Base-by-base conservation (phyloP, 2,113 vertebrate species). In the Oreocharis arfaki region DNA sequence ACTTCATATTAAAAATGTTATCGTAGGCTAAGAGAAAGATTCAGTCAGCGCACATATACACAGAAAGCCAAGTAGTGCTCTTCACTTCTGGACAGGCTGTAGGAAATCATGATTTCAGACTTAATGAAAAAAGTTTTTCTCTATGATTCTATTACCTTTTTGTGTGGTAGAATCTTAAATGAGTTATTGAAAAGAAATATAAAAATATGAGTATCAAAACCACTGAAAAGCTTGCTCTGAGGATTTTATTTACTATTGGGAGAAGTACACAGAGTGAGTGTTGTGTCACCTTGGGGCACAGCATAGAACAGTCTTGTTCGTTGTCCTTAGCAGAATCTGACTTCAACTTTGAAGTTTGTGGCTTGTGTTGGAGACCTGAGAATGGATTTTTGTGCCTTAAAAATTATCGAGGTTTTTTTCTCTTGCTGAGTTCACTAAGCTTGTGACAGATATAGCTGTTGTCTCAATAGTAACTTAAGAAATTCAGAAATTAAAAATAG, bases 11-110 rank as follows among this genome's bases (percentile, higher is more conserved):
- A 50, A n/a, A 79, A 78, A 79, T 68, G 4, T 5, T 59, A 3
- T 16, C 0, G 0, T 4, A 52, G 17, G 33, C 19, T 24, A 33
- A n/a, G 28, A 49, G n/a, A 73, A 95, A 83, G 11, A 20, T 32
- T 46, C 26, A 39, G 13, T 60, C 46, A 83, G 13, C 22, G 39
- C 9, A 35, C 9, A 47, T 12, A 42, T 9, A 33, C 2, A 33
- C 4, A 42, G 15, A 13, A 5, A 80, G 28, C 3, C 6, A 56
- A 61, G 28, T 8, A 17, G 21, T 39, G 9, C 8, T 73, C 24
- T 8, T 0, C 55, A 32, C 26, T 53, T 42, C 18, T 46, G 13
- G 16, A 44, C 1, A 15, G 12, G 4, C 11, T 39, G 17, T 9
- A 61, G n/a, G 18, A 90, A 59, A 75, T 33, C 6, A 32, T 57